A percentile compares a stretch with the other conserved stretches of the same genome.
These are phyloP conservation scores for Onychorhynchus coronatus DNA, from an alignment of 2,113 vertebrate species.

Conservation along the genomic window DNA sequence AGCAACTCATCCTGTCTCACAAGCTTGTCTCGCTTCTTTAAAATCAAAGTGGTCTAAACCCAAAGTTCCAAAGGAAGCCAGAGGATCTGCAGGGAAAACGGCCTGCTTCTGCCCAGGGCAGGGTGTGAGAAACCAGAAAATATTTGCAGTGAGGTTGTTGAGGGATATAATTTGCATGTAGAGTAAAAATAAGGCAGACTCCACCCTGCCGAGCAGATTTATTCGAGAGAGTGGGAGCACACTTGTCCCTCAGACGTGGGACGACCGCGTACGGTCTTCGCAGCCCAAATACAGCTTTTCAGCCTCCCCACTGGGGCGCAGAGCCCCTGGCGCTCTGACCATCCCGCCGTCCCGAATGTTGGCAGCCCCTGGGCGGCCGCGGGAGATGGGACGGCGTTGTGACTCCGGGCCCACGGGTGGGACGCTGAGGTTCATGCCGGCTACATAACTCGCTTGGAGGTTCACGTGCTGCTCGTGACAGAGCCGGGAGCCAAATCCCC, in stretches of 20 bases:
- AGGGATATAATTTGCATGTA: slow-evolving; percentile 41
- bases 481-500: neutral
- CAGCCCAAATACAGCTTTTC: neutral
- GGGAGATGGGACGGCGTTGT: accelerated
- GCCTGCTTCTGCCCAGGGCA: neutral
- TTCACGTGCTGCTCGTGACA: accelerated
- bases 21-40: neutral
- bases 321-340: accelerated
- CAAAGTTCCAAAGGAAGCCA: neutral
- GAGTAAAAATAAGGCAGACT: slow-evolving; percentile 30
- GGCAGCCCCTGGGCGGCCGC: neutral
- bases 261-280: accelerated
- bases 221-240: neutral
- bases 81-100: neutral
- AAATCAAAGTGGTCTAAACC: neutral
- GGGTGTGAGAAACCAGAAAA: slow-evolving; percentile 34
- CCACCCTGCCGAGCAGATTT: slow-evolving; percentile 8
- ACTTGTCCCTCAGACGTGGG: neutral
- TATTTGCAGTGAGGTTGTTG: neutral
- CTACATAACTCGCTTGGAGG: accelerated
- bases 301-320: neutral
- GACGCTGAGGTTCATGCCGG: neutral
- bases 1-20: neutral
- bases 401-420: accelerated
- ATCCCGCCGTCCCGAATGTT: accelerated